Percentiles rank a stretch among this genome's conserved stretches.
Evolutionary conservation across 2,888 invertebrate genomes (phyloP).

Genomic region (Schizotus pectinicornis): DNA sequence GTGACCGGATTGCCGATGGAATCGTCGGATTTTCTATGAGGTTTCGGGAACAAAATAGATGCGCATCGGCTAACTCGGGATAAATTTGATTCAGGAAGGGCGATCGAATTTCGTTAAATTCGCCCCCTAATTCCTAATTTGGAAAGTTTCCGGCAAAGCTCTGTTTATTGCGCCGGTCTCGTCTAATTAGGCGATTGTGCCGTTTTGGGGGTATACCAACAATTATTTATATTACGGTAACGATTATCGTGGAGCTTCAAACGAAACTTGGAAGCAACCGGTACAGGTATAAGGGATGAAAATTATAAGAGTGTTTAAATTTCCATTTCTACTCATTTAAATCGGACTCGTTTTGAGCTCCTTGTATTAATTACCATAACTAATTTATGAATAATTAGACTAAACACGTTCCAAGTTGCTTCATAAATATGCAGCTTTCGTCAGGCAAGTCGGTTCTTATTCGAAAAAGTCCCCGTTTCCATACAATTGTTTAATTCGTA

Average conservation of each 20-base stretch:
- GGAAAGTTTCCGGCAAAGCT: neutral
- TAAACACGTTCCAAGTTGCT: constrained; percentile 35
- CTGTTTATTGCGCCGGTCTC: neutral
- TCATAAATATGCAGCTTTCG: constrained; percentile 43
- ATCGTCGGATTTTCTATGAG: constrained; percentile 12
- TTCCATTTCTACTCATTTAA: constrained; percentile 38
- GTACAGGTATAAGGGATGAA: constrained; percentile 24
- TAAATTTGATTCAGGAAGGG: constrained; percentile 9
- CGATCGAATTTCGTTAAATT: constrained; percentile 16
- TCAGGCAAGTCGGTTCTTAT: constrained; percentile 12
- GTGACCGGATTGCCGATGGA: constrained; percentile 13
- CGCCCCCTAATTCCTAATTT: constrained; percentile 10
- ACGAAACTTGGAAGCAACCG: constrained; percentile 3
- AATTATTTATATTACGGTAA: constrained; percentile 16
- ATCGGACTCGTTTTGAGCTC: constrained; percentile 34
- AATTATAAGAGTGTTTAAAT: constrained; percentile 41
- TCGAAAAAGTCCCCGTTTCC: constrained; percentile 14
- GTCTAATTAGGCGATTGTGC: too few relatives aligned
- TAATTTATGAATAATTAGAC: constrained; percentile 44
- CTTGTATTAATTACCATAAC: constrained; percentile 45
- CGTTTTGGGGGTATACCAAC: neutral
- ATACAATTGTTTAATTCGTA: constrained; percentile 12
- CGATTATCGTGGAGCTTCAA: constrained; percentile 14
- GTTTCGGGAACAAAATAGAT: constrained; percentile 9
- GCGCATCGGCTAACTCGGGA: neutral